Evolutionary conservation across 2,888 invertebrate genomes (phyloP), one percentile per base, ranked within the genome.

Genomic region (Epirrhoe alternata): DNA sequence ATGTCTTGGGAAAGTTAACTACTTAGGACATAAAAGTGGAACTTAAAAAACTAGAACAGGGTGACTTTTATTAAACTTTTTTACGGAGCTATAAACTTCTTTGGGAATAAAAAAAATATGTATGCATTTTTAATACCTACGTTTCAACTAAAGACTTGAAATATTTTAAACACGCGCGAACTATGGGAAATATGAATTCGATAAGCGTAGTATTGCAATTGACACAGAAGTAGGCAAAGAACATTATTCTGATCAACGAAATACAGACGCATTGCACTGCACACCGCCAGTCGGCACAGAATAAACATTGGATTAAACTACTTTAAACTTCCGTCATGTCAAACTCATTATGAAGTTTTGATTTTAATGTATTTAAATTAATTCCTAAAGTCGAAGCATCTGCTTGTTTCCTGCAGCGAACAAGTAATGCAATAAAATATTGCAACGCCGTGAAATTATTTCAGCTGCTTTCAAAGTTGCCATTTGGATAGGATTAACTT

Each of bases 361-460:
- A 69, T 75, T 74, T 74, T 77, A 78, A 79, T 79, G 68, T 82
- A 81, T 81, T 82, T 76, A 80, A 85, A 85, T 86, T 77, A 83
- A 84, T 84, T 82, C 81, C 53, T 66, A 72, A 76, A 80, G 74
- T 76, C 73, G 68, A 73, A 74, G 72, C 77, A 74, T 77, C 78
- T 80, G 78, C 71, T 74, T 76, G 76, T 71, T 70, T 74, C 54
- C 63, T 66, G 53, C 62, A 68, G 58, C 57, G 49, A 59, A 66
- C 62, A 77, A 71, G 66, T 71, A 70, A 70, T 71, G 74, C 64
- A 70, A 66, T 72, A 59, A 62, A 72, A 74, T 63, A 64, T 61
- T 71, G 72, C 66, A 68, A 16, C 58, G 50, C 47, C 17, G 42
- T 57, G 35, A 51, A 38, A 54, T 49, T 49, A 35, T 38, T 56